Base-by-base conservation (phyloP, 2,113 vertebrate species). In the Sphyrna mokarran region DNA sequence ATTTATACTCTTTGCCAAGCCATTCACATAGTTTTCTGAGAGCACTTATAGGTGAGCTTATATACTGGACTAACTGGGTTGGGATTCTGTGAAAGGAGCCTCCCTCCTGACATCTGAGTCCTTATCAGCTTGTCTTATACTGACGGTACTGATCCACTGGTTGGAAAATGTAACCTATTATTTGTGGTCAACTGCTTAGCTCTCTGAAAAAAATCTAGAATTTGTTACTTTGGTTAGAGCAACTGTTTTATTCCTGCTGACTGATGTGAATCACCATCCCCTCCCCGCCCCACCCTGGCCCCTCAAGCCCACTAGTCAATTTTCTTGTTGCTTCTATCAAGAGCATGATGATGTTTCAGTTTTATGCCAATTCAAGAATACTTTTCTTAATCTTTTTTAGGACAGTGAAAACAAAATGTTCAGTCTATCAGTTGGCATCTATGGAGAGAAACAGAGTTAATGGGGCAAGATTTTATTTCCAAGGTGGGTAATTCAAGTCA, bases 31-130 rank as follows among this genome's bases (percentile, higher is more conserved):
- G n/a, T 37, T 63, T 93, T 93, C 40, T 18, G 23, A 37, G 61
- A 93, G 89, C 61, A 93, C n/a, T 66, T 93, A 68, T 93, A 93
- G 61, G 89, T 66, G 61, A 93, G 37, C 33, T 37, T 66, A 66
- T 40, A n/a, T 40, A 16, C 61, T 93, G 63, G 16, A 66, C 18
- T 93, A 93, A 91, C 66, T 93, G 89, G 89, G 89, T 93, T 66
- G 89, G 61, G 89, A 93, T 66, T 61, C 16, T 9, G 61, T 37
- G 63, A 66, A 91, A 91, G 58, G 61, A 16, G 66, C 9, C 37
- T 91, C 89, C 58, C 89, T 20, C 14, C 58, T 66, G 89, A 66
- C 58, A 91, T 63, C 26, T 33, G 58, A 37, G 33, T 90, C 61
- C 89, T 58, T 91, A 20, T n/a, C 33, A 37, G 58, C 89, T 66